phyloP scores from a whole-genome alignment of 2,797 vertebrate genomes.

The Iguana delicatissima region DNA sequence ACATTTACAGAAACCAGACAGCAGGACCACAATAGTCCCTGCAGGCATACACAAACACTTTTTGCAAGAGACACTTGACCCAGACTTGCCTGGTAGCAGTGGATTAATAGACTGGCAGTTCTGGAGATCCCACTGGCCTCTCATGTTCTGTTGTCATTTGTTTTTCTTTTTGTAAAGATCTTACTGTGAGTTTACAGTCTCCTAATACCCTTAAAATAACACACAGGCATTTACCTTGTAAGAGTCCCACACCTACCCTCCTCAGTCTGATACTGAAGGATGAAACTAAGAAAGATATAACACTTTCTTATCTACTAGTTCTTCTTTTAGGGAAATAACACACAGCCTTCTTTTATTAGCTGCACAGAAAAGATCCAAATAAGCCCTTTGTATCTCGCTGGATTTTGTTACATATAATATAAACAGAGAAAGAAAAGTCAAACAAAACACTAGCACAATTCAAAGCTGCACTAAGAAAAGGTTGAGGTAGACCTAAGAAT shows the following conservation, averaged over 20 bases:
- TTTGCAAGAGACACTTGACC: not conserved
- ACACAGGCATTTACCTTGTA: not conserved
- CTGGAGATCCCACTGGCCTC: constrained; percentile 3
- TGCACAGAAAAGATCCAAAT: not conserved
- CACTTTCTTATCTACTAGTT: constrained; percentile 5
- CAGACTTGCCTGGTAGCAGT: not conserved
- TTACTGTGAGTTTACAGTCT: not conserved
- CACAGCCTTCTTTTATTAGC: not conserved
- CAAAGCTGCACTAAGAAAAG: not conserved
- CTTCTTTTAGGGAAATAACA: constrained; percentile 21
- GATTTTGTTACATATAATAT: not conserved
- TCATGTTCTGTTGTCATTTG: constrained; percentile 3
- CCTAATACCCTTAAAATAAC: not conserved
- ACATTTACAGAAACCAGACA: not conserved
- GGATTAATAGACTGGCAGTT: constrained; percentile 1
- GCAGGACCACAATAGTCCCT: not conserved
- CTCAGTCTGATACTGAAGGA: not conserved
- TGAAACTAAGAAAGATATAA: constrained; percentile 30
- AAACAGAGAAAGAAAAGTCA: constrained; percentile 4
- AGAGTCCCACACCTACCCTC: not conserved
- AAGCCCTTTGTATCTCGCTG: not conserved
- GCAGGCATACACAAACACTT: not conserved
- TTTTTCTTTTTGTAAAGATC: constrained; percentile 19
- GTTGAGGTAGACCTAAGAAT: constrained; percentile 4
- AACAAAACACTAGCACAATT: constrained; percentile 11